These are phyloP conservation scores for Propithecus perrieri DNA, from an alignment of 2,797 vertebrate genomes.

Conservation along the genomic window DNA sequence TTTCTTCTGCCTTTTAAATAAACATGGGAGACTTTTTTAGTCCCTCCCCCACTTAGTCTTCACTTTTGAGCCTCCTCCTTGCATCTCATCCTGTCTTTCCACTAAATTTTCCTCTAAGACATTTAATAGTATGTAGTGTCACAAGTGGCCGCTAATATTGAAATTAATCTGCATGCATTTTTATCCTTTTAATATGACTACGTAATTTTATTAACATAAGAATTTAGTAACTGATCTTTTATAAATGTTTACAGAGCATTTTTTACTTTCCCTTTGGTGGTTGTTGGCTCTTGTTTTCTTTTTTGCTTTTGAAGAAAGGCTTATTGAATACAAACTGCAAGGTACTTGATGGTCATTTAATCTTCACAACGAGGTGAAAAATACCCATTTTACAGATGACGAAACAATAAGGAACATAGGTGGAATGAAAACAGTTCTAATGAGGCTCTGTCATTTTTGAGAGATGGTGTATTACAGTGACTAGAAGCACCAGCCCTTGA, in stretches of 20 bases:
- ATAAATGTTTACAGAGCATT: background rate
- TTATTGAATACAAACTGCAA: background rate
- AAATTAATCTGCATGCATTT: background rate
- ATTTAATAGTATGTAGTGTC: background rate
- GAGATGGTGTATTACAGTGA: fast-evolving
- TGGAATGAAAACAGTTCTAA: background rate
- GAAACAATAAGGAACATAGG: no score
- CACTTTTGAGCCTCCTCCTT: slow-evolving; percentile 35
- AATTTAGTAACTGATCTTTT: background rate
- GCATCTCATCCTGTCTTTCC: background rate
- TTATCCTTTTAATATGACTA: background rate
- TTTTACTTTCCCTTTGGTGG: background rate
- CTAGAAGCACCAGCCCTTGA: background rate
- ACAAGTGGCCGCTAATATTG: background rate
- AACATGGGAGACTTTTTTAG: slow-evolving; percentile 56
- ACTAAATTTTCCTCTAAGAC: background rate
- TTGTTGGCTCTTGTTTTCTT: background rate
- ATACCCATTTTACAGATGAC: background rate
- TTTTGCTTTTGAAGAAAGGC: background rate
- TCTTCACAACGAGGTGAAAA: background rate
- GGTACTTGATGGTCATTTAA: background rate
- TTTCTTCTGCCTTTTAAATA: slow-evolving; percentile 19
- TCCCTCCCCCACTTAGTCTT: background rate
- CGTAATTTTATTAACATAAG: background rate
- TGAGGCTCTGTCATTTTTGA: background rate